Percentiles rank a stretch among this genome's conserved stretches.
These are phyloP conservation scores for Hemicentrotus pulcherrimus DNA, from an alignment of 35 echinoderm and acorn worm species.

Conservation along the genomic window DNA sequence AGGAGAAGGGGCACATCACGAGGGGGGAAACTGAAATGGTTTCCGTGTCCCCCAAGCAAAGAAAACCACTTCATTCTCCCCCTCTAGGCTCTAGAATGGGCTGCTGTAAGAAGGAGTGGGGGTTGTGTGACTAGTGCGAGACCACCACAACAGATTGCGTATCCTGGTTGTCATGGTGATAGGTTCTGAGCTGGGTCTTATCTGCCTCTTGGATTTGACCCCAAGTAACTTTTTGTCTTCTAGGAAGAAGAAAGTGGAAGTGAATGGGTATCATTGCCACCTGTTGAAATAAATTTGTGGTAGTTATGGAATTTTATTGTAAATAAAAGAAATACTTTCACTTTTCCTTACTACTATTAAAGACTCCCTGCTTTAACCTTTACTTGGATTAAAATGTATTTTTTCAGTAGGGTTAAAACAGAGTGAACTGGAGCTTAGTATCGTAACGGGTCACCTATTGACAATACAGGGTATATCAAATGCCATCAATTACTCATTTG, in stretches of 20 bases:
- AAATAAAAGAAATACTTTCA: not conserved
- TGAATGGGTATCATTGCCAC: not conserved
- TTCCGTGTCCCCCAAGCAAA: not conserved
- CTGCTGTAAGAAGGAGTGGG: not conserved
- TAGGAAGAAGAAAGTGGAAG: not conserved
- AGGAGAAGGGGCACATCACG: not conserved
- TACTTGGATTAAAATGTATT: no score
- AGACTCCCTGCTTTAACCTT: not conserved
- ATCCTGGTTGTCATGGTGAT: not conserved
- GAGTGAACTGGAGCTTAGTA: no score
- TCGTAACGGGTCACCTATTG: not conserved
- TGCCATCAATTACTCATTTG: not conserved
- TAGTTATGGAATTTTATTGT: not conserved
- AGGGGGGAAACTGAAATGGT: not conserved
- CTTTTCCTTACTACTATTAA: not conserved
- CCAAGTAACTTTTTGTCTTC: not conserved
- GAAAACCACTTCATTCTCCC: not conserved
- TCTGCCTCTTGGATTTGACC: not conserved
- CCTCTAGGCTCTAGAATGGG: not conserved
- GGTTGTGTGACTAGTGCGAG: not conserved
- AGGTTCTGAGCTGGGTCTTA: not conserved
- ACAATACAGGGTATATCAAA: not conserved
- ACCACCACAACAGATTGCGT: not conserved
- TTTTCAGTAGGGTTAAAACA: no score
- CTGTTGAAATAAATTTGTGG: slow-evolving; percentile 1